Evolutionary conservation across 2,888 invertebrate genomes (phyloP).

Genomic region (Psylliodes chrysocephalus): DNA sequence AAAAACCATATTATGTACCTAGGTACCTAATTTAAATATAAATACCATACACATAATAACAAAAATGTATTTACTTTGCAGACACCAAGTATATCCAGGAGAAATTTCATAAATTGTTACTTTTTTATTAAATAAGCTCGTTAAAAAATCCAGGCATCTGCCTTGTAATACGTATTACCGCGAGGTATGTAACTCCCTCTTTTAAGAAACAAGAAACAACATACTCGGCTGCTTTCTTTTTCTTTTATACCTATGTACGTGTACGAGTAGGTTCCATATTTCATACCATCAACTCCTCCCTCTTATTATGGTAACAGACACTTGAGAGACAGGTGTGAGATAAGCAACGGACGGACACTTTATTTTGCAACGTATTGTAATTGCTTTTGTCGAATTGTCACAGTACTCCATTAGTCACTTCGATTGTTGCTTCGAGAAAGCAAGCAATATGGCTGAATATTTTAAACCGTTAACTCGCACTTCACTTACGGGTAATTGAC

Average conservation of each 20-base stretch:
- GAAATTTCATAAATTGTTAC: neutral
- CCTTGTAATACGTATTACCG: neutral
- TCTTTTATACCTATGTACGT: neutral
- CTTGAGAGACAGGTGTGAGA: constrained; percentile 33
- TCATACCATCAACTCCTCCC: constrained; percentile 35
- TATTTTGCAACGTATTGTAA: constrained; percentile 23
- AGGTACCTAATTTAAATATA: no score
- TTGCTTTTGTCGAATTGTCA: constrained; percentile 26
- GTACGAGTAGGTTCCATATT: constrained; percentile 26
- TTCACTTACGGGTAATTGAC: no score
- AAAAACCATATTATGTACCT: no score
- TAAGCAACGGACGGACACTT: constrained; percentile 16
- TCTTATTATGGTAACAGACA: constrained; percentile 35
- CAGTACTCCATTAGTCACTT: constrained; percentile 15
- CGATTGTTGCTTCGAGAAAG: constrained; percentile 1
- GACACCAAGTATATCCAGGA: neutral
- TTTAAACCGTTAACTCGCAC: neutral
- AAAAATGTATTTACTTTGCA: constrained; percentile 1
- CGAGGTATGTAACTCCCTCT: constrained; percentile 9
- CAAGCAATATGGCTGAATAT: neutral
- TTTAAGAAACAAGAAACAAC: neutral
- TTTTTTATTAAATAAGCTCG: neutral
- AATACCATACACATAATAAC: neutral
- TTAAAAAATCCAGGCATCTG: constrained; percentile 6
- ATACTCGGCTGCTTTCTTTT: neutral